phyloP scores from a whole-genome alignment of 1,140 invertebrate species.

The Agrypnia vestita region DNA sequence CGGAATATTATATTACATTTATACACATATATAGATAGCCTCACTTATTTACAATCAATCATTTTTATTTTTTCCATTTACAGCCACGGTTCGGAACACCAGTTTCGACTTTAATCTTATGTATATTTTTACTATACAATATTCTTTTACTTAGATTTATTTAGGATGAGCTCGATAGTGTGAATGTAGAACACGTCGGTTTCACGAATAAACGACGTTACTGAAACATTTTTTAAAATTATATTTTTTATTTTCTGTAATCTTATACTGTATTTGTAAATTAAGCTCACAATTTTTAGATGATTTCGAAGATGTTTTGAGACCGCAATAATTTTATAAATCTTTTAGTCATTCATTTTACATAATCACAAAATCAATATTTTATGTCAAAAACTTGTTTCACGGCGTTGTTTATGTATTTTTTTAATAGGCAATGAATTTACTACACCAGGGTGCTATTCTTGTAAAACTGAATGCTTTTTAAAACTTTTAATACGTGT shows the following conservation, averaged over 20 bases:
- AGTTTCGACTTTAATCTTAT: conserved; percentile 8
- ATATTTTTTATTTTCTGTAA: neutral
- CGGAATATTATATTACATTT: neutral
- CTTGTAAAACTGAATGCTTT: too few relatives aligned
- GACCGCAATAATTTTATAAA: too few relatives aligned
- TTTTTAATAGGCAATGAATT: conserved; percentile 30
- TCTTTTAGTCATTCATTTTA: too few relatives aligned
- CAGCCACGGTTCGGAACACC: neutral
- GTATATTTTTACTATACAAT: conserved; percentile 23
- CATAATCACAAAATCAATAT: neutral
- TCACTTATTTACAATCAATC: neutral
- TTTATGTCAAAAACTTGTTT: neutral
- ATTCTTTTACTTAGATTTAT: conserved; percentile 11
- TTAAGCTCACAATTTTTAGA: too few relatives aligned
- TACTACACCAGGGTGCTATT: conserved; percentile 31
- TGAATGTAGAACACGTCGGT: neutral
- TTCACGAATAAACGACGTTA: neutral
- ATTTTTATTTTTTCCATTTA: neutral
- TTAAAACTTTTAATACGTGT: neutral
- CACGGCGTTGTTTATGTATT: neutral
- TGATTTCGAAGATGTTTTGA: too few relatives aligned
- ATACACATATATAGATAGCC: neutral
- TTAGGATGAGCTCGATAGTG: neutral
- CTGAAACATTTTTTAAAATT: neutral
- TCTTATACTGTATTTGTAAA: too few relatives aligned